These are phyloP conservation scores for Tetrao urogallus DNA, from an alignment of 2,113 vertebrate genomes.

Conservation along the genomic window DNA sequence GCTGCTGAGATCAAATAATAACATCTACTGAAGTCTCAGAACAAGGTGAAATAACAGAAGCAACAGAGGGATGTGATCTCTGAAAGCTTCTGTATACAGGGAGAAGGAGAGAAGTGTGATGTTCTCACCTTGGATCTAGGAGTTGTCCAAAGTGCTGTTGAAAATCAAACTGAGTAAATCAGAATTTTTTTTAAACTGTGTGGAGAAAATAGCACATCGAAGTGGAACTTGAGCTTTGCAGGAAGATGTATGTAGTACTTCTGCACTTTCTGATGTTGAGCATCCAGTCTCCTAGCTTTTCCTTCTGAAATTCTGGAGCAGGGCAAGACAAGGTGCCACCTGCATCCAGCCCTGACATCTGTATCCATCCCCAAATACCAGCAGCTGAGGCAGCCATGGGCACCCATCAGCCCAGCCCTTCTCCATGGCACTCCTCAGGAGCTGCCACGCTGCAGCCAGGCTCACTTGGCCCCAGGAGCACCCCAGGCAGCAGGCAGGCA, in stretches of 20 bases:
- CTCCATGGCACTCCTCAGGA: neutral
- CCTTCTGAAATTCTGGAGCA: neutral
- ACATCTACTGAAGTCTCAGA: neutral
- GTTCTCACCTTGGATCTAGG: neutral
- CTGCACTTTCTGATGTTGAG: neutral
- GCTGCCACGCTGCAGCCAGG: rapidly evolving
- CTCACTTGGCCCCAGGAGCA: neutral
- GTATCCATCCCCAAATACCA: too few relatives aligned
- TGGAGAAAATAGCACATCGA: neutral
- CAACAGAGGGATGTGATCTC: neutral
- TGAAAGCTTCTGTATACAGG: neutral
- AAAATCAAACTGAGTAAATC: neutral
- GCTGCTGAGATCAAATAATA: neutral
- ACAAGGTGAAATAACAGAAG: neutral
- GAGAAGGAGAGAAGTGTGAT: neutral
- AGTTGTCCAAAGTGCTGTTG: neutral
- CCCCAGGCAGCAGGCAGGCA: neutral
- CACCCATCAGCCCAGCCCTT: too few relatives aligned
- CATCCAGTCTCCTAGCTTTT: neutral
- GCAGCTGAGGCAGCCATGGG: too few relatives aligned
- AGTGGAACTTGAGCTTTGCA: neutral
- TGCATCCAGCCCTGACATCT: too few relatives aligned
- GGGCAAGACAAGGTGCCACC: rapidly evolving
- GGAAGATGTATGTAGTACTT: neutral
- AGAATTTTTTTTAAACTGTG: neutral